Conservation (phyloP, 2,797 vertebrate species). For the Channallabes apus region DNA sequence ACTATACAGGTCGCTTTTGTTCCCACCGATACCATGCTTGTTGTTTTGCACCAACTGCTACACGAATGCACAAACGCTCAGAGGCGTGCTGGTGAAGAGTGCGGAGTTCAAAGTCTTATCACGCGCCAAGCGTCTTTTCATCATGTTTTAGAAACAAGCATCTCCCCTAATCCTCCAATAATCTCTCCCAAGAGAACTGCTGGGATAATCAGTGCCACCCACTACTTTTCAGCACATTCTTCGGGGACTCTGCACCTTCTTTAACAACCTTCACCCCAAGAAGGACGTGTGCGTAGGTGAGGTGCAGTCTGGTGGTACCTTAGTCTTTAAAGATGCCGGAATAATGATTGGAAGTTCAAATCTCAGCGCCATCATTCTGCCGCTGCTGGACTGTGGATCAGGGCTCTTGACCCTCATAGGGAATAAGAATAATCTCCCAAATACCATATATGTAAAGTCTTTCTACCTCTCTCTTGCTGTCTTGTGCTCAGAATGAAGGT, state of each 20-base stretch:
- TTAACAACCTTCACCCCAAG: slow-evolving; percentile 36
- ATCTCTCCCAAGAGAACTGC: slow-evolving; percentile 81
- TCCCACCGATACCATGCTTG: slow-evolving; percentile 42
- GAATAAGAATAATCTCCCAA: no score
- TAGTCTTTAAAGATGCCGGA: no score
- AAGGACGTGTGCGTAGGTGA: slow-evolving; percentile 54
- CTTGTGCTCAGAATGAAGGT: slow-evolving; percentile 39
- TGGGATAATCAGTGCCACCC: slow-evolving; percentile 79
- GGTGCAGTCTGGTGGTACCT: slow-evolving; percentile 11
- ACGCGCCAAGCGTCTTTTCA: slow-evolving; percentile 76
- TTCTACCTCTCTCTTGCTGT: slow-evolving; percentile 44
- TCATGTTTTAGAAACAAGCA: slow-evolving; percentile 86
- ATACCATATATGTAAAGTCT: neutral
- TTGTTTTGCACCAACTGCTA: slow-evolving; percentile 56
- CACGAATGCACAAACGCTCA: slow-evolving; percentile 43
- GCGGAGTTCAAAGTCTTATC: slow-evolving; percentile 82
- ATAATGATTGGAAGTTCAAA: no score
- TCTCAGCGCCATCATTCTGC: no score
- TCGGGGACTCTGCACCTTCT: slow-evolving; percentile 60
- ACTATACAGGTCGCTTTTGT: slow-evolving; percentile 58
- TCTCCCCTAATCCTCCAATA: slow-evolving; percentile 81
- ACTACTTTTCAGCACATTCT: slow-evolving; percentile 74
- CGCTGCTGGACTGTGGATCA: no score
- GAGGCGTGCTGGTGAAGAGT: slow-evolving; percentile 74
- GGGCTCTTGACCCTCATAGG: no score